These are phyloP conservation scores for Spilarctia lutea DNA, from an alignment of 2,888 invertebrate genomes.

Conservation along the genomic window DNA sequence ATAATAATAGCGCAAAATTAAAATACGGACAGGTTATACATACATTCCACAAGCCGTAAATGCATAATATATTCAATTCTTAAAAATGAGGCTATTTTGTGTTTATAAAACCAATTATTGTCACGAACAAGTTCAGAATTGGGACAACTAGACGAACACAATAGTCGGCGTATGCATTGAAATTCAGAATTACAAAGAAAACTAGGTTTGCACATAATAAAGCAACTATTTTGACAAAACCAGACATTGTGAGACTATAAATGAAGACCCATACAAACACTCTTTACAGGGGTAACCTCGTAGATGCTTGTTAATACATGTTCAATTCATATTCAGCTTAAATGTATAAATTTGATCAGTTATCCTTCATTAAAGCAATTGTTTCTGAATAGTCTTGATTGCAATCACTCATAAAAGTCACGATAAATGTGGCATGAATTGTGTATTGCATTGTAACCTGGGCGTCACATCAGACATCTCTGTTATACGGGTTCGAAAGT, in stretches of 20 bases:
- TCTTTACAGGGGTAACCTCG: background rate
- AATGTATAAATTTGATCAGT: background rate
- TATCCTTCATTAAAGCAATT: background rate
- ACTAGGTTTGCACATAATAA: background rate
- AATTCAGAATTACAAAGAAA: background rate
- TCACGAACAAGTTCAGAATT: background rate
- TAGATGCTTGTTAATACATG: background rate
- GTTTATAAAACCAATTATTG: background rate
- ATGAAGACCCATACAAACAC: background rate
- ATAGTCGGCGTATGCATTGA: background rate
- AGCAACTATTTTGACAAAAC: background rate
- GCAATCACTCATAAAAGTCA: slow-evolving; percentile 1
- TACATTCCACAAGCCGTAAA: slow-evolving; percentile 37
- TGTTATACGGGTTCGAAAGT: background rate
- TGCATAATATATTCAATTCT: background rate
- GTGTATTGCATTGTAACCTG: background rate
- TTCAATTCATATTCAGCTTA: background rate
- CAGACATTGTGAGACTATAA: background rate
- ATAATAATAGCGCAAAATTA: slow-evolving; percentile 82
- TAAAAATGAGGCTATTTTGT: background rate
- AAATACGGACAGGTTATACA: slow-evolving; percentile 22
- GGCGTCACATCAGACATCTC: background rate
- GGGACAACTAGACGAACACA: background rate
- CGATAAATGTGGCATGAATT: background rate
- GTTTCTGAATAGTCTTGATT: background rate